Base-by-base conservation (phyloP, 2,888 invertebrate genomes). In the Crepidodera aurea region DNA sequence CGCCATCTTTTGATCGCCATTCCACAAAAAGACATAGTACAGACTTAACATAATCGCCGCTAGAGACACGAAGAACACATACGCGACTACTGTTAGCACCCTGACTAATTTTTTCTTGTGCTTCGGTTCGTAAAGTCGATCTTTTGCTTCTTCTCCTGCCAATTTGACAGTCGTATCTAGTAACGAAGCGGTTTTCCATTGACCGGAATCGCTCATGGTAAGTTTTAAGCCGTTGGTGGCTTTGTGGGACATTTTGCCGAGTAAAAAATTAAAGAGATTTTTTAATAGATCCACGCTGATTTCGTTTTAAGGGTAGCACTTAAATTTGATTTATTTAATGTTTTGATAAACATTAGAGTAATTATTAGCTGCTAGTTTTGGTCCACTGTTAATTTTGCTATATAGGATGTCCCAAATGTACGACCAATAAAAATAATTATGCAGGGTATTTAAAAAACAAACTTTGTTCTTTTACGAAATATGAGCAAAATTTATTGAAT, bases 1-100 rank as follows among this genome's bases (percentile, higher is more conserved):
- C 8, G 67, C 53, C n/a, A 66, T 71, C 60, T 73, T 78, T 60
- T 75, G 76, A 77, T 86, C 88, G 15, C 95, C 94, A 81, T 94
- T 91, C 96, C 96, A 96, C 79, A 96, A 88, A 83, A 96, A 92
- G 74, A 94, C 91, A 84, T 97, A 97, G 84, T 96, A 97, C 53
- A 95, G 86, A 10, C 95, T 95, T 69, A 97, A 86, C 85, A 96
- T 92, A 75, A 96, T 94, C 53, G 96, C 96, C 15, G 95, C 96
- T 76, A 96, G 85, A 42, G 96, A 96, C 72, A 97, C 96, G 79
- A 94, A 93, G 81, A 96, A 90, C 70, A 96, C 91, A 83, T 97
- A 97, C 54, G 95, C 93, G 75, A 96, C 87, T 70, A 97, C 96
- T 16, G 96, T 96, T 76, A 96, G 86, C 73, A 96, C 92, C 69